Evolutionary conservation across 2,113 vertebrate species (phyloP).

Genomic region (Eonycteris spelaea): DNA sequence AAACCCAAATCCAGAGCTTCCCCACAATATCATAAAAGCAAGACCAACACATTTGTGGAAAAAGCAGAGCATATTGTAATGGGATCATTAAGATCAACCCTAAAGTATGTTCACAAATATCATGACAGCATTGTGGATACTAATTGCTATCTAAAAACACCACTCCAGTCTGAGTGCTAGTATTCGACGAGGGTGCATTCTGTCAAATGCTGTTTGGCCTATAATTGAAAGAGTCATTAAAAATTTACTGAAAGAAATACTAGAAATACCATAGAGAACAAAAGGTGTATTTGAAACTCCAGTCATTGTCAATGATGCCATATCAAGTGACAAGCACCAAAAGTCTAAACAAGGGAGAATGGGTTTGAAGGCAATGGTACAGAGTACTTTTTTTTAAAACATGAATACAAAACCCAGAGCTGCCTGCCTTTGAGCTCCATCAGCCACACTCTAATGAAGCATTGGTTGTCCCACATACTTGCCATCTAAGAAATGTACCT

Average conservation of each 20-base stretch:
- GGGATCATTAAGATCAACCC: constrained; percentile 81
- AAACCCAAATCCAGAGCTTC: constrained; percentile 48
- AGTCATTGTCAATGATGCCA: constrained; percentile 49
- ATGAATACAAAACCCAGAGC: neutral
- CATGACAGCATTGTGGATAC: constrained; percentile 75
- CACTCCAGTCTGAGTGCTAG: constrained; percentile 82
- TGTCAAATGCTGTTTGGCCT: constrained; percentile 78
- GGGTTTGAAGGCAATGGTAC: neutral
- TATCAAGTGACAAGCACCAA: constrained; percentile 20
- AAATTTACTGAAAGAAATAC: constrained; percentile 81
- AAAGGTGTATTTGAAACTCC: constrained; percentile 52
- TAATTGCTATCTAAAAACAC: constrained; percentile 83
- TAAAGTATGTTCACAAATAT: constrained; percentile 78
- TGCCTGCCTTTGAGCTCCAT: neutral
- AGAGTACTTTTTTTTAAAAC: neutral
- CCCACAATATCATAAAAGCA: constrained; percentile 61
- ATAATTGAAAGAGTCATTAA: constrained; percentile 84
- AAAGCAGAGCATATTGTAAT: constrained; percentile 77
- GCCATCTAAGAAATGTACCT: constrained; percentile 65
- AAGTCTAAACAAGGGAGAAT: neutral
- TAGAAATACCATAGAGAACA: constrained; percentile 73
- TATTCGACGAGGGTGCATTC: constrained; percentile 78
- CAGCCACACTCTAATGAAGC: constrained; percentile 28
- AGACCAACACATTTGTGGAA: neutral
- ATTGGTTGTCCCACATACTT: neutral